These are phyloP conservation scores for Hafferia zeledoni DNA, from an alignment of 2,797 vertebrate genomes.

Conservation along the genomic window DNA sequence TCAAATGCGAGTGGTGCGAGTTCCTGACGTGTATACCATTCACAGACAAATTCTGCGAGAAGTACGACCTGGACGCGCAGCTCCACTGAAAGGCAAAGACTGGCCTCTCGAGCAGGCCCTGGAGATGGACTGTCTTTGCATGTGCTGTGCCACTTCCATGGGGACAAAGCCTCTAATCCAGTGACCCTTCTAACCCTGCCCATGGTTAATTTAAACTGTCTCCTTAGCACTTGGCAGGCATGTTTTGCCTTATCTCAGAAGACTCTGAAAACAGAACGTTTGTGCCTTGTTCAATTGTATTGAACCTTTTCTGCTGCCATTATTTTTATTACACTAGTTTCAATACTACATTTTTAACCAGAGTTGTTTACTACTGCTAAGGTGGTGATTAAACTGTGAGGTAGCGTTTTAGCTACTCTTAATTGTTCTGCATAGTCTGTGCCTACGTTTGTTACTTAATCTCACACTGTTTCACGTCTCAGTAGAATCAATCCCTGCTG, in stretches of 20 bases:
- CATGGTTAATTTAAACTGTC: constrained; percentile 66
- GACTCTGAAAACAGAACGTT: constrained; percentile 69
- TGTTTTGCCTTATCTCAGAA: constrained; percentile 74
- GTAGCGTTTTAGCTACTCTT: constrained; percentile 98
- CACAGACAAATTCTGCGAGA: constrained; percentile 99
- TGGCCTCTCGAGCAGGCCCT: constrained; percentile 38
- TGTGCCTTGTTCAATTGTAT: constrained; percentile 90
- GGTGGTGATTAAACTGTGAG: constrained; percentile 88
- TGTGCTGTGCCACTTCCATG: constrained; percentile 68
- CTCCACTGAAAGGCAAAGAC: constrained; percentile 85
- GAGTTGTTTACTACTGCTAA: constrained; percentile 87
- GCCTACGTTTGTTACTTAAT: constrained; percentile 26
- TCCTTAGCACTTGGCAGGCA: constrained; percentile 76
- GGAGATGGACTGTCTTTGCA: constrained; percentile 16
- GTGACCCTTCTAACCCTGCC: constrained; percentile 77
- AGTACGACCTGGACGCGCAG: constrained; percentile 97
- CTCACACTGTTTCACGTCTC: background rate
- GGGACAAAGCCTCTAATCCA: constrained; percentile 67
- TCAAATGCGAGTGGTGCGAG: constrained; percentile 97
- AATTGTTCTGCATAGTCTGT: constrained; percentile 59
- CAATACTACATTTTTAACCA: constrained; percentile 83
- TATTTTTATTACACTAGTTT: constrained; percentile 89
- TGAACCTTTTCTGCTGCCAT: constrained; percentile 86
- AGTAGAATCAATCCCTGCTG: background rate
- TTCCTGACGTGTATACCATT: constrained; percentile 98